Base-by-base conservation (phyloP, 2,888 invertebrate species). In the Hipparchia sbordonii region DNA sequence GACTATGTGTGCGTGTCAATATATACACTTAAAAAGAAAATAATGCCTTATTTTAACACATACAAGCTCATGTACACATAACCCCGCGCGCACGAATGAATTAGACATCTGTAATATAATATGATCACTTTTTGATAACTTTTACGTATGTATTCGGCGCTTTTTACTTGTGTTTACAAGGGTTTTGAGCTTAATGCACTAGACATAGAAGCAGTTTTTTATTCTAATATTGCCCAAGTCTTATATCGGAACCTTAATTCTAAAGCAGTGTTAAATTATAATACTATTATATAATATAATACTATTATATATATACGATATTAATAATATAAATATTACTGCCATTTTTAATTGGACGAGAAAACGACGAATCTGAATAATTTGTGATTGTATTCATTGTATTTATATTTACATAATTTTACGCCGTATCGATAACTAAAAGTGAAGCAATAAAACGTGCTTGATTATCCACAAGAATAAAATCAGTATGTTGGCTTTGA, bases 121-220 rank as follows among this genome's bases (percentile, higher is more conserved):
- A 84, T 84, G 82, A 87, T 84, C 87, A 86, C 82, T 85, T 87
- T 88, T 86, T 82, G 84, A 82, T 81, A 82, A 80, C 78, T 85
- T 60, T 84, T 85, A 82, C 77, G 81, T 81, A 77, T 81, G 79
- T 82, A 79, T 82, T 77, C 68, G 75, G 76, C 77, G 80, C 77
- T 75, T 73, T 79, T 77, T 82, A 79, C 77, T 78, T 74, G 78
- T 78, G 79, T 80, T 77, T 76, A 79, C 79, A 77, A 78, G 78
- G 78, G 78, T 77, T 76, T 79, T 77, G 77, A 65, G 68, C 65
- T 72, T 70, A 68, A 68, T 52, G 62, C 46, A 63, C 9, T 74
- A 69, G 65, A 68, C 33, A 12, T 74, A 66, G 61, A 71, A 12
- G 67, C 72, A 57, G 61, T 63, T 70, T 72, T 74, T 51, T 74